phyloP scores from a whole-genome alignment of 2,888 invertebrate species.

The Tenodera sinensis region DNA sequence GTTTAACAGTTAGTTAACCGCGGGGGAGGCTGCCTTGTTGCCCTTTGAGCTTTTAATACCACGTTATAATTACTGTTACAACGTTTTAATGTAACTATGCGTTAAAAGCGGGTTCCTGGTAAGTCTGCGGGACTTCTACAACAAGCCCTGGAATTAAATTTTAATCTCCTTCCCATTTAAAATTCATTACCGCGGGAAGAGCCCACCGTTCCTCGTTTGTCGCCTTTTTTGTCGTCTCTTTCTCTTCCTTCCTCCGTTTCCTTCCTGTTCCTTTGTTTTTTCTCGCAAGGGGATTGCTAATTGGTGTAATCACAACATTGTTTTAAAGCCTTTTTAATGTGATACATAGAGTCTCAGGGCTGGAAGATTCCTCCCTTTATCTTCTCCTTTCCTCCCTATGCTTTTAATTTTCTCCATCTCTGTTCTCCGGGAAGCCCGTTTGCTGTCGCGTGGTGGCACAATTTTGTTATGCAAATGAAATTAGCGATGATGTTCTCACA shows the following conservation, averaged over 20 bases:
- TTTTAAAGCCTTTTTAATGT: conserved; percentile 21
- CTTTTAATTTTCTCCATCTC: conserved; percentile 30
- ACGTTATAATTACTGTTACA: conserved; percentile 8
- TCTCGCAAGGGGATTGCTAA: conserved; percentile 13
- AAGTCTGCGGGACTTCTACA: background rate
- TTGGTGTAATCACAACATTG: conserved; percentile 27
- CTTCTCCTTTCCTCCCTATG: conserved; percentile 23
- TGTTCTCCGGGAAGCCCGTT: background rate
- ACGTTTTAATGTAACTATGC: conserved; percentile 1
- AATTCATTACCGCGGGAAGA: conserved; percentile 24
- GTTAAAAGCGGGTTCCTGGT: background rate
- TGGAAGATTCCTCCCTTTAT: conserved; percentile 11
- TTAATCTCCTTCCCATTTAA: conserved; percentile 26
- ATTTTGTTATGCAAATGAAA: conserved; percentile 33
- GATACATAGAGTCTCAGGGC: background rate
- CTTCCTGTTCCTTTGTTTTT: conserved; percentile 19
- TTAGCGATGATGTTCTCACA: conserved; percentile 30
- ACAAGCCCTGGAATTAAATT: conserved; percentile 18
- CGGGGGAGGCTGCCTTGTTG: background rate
- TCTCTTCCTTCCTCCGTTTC: conserved; percentile 12
- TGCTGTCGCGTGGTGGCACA: background rate
- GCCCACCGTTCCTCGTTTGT: conserved; percentile 16
- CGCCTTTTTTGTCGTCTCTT: conserved; percentile 10
- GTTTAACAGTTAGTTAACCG: background rate
- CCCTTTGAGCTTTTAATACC: conserved; percentile 5